Conservation (phyloP, 1,140 invertebrate species). For the Drosophila nigrodunni region DNA sequence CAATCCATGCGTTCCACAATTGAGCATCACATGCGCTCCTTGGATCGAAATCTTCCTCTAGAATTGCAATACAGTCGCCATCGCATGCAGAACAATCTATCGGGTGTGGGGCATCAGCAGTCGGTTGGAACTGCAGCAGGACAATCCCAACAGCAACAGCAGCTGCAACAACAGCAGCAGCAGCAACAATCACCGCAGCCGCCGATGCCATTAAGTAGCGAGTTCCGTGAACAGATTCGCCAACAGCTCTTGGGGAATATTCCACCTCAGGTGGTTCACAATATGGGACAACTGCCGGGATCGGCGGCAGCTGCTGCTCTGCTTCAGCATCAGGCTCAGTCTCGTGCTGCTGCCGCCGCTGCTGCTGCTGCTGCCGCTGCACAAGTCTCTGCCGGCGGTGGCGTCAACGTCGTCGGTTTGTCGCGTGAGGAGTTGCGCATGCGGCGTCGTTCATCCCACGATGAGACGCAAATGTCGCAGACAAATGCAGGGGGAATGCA, state of each 20-base stretch:
- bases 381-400: conserved; percentile 57
- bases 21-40: conserved; percentile 83
- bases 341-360: conserved; percentile 75
- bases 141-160: conserved; percentile 23
- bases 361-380: conserved; percentile 74
- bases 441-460: conserved; percentile 81
- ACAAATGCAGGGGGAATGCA: conserved; percentile 60
- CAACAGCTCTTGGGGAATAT: conserved; percentile 78
- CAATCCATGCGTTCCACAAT: conserved; percentile 80
- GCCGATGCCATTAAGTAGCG: conserved; percentile 78
- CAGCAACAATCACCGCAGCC: conserved; percentile 48
- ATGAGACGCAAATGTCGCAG: conserved; percentile 82
- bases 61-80: conserved; percentile 84
- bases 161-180: conserved; percentile 21
- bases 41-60: conserved; percentile 81
- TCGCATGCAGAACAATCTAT: conserved; percentile 69
- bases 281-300: conserved; percentile 75
- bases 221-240: conserved; percentile 81
- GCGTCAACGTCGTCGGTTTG: conserved; percentile 57
- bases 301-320: conserved; percentile 79
- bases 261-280: conserved; percentile 79
- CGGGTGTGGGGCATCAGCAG: conserved; percentile 27
- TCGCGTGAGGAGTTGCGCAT: conserved; percentile 82
- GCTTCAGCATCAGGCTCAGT: conserved; percentile 81
- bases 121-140: conserved; percentile 20